Evolutionary conservation across 2,888 invertebrate species (phyloP).

Genomic region (Salticus scenicus): DNA sequence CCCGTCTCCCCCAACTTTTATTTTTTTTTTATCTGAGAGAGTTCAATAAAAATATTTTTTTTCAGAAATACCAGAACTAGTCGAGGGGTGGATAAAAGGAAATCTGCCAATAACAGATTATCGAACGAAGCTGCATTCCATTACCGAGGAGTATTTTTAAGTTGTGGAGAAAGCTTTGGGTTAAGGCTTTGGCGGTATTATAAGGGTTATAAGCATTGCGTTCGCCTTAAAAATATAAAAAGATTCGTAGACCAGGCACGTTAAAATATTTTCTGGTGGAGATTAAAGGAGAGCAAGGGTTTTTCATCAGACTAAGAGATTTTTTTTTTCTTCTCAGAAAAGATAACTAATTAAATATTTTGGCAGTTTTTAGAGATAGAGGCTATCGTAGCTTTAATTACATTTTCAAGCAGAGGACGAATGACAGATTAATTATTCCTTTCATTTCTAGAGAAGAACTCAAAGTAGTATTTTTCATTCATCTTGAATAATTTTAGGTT

Average conservation of each 20-base stretch:
- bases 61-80: slow-evolving; percentile 1
- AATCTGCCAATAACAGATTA: slow-evolving; percentile 66
- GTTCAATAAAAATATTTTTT: background rate
- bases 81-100: slow-evolving; percentile 26
- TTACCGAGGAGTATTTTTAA: slow-evolving; percentile 26
- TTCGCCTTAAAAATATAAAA: background rate
- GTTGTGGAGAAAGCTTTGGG: background rate
- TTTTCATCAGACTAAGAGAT: slow-evolving; percentile 4
- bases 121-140: slow-evolving; percentile 43
- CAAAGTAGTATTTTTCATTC: no score
- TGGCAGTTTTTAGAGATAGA: background rate
- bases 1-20: background rate
- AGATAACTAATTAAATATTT: slow-evolving; percentile 1
- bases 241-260: background rate
- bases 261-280: background rate
- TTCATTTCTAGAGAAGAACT: background rate
- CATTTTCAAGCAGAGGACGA: background rate
- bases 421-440: slow-evolving; percentile 3
- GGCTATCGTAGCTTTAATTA: background rate
- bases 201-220: background rate
- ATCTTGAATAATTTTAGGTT: no score
- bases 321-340: background rate
- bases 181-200: slow-evolving; percentile 12
- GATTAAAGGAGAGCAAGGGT: background rate
- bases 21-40: background rate